These are phyloP conservation scores for Threskiornis aethiopicus DNA, from an alignment of 2,797 vertebrate genomes.

Conservation along the genomic window DNA sequence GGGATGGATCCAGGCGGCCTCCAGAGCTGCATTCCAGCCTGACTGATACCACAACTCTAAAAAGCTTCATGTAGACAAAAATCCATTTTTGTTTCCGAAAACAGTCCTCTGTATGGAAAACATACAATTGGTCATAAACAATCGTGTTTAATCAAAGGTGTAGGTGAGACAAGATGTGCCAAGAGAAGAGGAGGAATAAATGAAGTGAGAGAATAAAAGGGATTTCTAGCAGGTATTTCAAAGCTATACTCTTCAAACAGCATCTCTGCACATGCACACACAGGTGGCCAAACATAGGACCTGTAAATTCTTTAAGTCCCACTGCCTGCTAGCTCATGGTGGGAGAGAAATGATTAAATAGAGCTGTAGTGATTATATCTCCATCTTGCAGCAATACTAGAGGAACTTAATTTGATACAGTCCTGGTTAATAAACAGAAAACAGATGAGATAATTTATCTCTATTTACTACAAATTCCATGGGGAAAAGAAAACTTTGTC, in stretches of 20 bases:
- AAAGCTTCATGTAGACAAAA: neutral
- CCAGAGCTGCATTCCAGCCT: neutral
- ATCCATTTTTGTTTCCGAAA: neutral
- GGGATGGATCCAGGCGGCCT: neutral
- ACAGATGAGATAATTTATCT: slow-evolving; percentile 9
- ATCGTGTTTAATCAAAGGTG: accelerated
- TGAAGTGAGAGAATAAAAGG: neutral
- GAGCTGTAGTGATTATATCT: neutral
- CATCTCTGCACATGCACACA: neutral
- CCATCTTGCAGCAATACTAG: neutral
- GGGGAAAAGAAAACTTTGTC: neutral
- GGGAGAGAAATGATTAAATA: neutral
- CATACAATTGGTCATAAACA: neutral
- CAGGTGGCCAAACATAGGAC: accelerated
- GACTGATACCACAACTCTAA: neutral
- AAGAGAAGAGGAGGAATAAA: neutral
- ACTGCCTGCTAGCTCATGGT: neutral
- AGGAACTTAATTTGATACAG: slow-evolving; percentile 16
- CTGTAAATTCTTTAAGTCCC: neutral
- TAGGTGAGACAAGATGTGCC: neutral
- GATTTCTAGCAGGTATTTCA: neutral
- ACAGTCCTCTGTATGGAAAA: neutral
- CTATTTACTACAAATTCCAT: neutral
- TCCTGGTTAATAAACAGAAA: slow-evolving; percentile 27
- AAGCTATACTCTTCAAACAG: neutral